Evolutionary conservation across 2,113 vertebrate genomes (phyloP).

Genomic region (Paraplagusia blochii): DNA sequence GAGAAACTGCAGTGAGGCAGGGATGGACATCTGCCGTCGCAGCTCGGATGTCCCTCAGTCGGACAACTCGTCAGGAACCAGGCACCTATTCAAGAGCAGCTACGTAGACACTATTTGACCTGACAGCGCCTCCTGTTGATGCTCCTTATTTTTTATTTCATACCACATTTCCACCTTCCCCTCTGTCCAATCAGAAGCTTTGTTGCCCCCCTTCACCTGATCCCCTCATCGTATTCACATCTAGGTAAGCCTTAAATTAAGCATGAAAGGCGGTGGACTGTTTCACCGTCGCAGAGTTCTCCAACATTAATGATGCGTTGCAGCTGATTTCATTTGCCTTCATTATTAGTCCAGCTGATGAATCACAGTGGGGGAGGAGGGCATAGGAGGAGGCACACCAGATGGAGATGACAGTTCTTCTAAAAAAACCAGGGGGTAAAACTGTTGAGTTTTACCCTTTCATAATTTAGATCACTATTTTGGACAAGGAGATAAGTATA

Average conservation of each 20-base stretch:
- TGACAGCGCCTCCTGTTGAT: background rate
- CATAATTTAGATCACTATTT: too few species aligned
- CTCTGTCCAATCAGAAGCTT: slow-evolving; percentile 10
- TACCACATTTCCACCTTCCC: slow-evolving; percentile 9
- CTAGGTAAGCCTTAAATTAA: slow-evolving; percentile 70
- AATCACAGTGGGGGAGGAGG: slow-evolving; percentile 74
- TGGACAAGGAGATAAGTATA: too few species aligned
- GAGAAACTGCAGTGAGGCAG: slow-evolving; percentile 30
- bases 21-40: slow-evolving; percentile 34
- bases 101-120: slow-evolving; percentile 51
- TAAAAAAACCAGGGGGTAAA: too few species aligned
- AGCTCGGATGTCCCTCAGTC: slow-evolving; percentile 38
- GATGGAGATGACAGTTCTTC: slow-evolving; percentile 55
- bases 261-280: slow-evolving; percentile 74
- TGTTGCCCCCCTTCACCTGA: background rate
- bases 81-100: slow-evolving; percentile 61
- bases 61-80: slow-evolving; percentile 52
- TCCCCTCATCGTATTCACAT: slow-evolving; percentile 43
- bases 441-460: too few species aligned
- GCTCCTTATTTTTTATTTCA: background rate
- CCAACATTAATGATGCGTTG: slow-evolving; percentile 79
- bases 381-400: slow-evolving; percentile 20
- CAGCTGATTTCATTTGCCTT: slow-evolving; percentile 83
- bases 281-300: slow-evolving; percentile 73
- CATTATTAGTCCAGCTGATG: slow-evolving; percentile 81